These are phyloP conservation scores for Apodemia mormo DNA, from an alignment of 2,888 invertebrate genomes.

Conservation along the genomic window DNA sequence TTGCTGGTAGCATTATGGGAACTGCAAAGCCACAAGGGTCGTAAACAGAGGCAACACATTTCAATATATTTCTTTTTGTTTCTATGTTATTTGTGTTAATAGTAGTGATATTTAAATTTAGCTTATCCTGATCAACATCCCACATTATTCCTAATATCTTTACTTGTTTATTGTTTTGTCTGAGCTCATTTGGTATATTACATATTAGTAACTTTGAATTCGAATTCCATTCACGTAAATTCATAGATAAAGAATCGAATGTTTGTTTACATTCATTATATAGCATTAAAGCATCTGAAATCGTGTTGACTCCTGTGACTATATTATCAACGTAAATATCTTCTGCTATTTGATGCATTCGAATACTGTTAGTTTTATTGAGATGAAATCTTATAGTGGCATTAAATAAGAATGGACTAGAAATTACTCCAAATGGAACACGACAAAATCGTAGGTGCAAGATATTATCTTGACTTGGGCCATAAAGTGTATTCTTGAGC, in stretches of 20 bases:
- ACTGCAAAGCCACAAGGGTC: conserved; percentile 28
- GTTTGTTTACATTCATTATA: not conserved
- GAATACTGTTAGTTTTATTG: not conserved
- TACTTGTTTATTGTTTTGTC: not conserved
- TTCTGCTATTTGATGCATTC: conserved; percentile 1
- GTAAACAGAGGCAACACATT: conserved; percentile 21
- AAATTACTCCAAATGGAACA: too few species aligned
- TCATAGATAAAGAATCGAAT: conserved; percentile 14
- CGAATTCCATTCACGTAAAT: conserved; percentile 15
- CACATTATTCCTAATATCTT: not conserved
- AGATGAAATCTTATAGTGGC: conserved; percentile 30
- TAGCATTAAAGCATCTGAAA: not conserved
- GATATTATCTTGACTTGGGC: too few species aligned
- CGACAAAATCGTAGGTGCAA: too few species aligned
- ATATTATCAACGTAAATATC: conserved; percentile 30
- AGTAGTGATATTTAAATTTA: not conserved
- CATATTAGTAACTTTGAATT: not conserved
- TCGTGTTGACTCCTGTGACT: not conserved
- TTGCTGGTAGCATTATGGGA: conserved; percentile 23
- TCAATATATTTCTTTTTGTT: conserved; percentile 22
- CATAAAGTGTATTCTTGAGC: too few species aligned
- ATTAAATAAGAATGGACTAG: conserved; percentile 35
- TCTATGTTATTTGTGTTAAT: not conserved
- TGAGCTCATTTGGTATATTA: conserved; percentile 1
- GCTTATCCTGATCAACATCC: not conserved